phyloP scores from a whole-genome alignment of 2,113 vertebrate species.

The Leucosticte australis region DNA sequence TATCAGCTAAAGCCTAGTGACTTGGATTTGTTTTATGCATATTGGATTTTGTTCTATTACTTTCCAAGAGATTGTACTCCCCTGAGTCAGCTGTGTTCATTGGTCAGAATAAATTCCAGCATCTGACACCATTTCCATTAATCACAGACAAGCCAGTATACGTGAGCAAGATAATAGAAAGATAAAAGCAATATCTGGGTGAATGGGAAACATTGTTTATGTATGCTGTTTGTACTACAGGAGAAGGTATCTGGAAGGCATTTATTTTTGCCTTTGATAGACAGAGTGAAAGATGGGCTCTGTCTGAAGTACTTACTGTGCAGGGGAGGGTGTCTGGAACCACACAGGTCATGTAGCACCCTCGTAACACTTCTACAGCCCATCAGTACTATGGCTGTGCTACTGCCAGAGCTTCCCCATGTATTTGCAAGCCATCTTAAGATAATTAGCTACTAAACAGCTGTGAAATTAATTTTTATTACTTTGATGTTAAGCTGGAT shows the following conservation, averaged over 20 bases:
- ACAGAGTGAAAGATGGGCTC: neutral
- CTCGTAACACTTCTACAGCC: neutral
- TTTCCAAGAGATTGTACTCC: conserved; percentile 76
- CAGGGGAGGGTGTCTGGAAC: neutral
- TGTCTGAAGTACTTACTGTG: neutral
- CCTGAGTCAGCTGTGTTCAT: conserved; percentile 78
- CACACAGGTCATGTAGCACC: neutral
- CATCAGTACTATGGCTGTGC: neutral
- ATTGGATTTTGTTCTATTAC: conserved; percentile 79
- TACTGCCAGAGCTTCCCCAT: neutral
- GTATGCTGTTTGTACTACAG: conserved; percentile 52
- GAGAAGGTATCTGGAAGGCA: conserved; percentile 7
- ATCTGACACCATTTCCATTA: conserved; percentile 80
- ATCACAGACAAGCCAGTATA: conserved; percentile 71
- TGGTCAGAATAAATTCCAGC: conserved; percentile 82
- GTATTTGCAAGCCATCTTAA: neutral
- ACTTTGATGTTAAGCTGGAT: neutral
- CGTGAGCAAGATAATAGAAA: conserved; percentile 73
- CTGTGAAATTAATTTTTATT: conserved; percentile 21
- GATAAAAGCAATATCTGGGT: conserved; percentile 51
- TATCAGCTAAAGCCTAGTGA: conserved; percentile 66
- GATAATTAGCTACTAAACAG: neutral
- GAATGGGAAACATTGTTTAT: conserved; percentile 54
- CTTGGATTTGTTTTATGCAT: conserved; percentile 81
- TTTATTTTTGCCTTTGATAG: conserved; percentile 27